Conservation (phyloP, 2,113 vertebrate genomes). For the Synodontis membranacea region DNA sequence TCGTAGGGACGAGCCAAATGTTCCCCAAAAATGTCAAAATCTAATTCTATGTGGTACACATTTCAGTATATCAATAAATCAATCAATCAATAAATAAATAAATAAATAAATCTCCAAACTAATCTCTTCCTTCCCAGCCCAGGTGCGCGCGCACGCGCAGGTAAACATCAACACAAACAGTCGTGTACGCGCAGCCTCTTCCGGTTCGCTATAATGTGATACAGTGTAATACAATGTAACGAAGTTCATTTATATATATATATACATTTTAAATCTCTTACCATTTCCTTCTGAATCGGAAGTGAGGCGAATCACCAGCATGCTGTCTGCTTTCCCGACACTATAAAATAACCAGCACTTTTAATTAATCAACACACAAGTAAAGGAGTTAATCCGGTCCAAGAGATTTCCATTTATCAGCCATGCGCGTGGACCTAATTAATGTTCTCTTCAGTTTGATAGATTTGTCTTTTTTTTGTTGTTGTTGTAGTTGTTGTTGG, state of each 20-base stretch:
- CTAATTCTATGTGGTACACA: neutral
- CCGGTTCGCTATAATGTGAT: no score
- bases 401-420: neutral
- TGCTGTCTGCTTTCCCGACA: slow-evolving; percentile 43
- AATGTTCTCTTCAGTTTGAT: neutral
- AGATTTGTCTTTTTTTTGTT: no score
- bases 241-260: no score
- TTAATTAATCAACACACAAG: slow-evolving; percentile 7
- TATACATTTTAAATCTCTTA: slow-evolving; percentile 28
- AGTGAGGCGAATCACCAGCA: slow-evolving; percentile 59
- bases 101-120: neutral
- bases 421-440: neutral
- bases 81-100: neutral
- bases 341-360: neutral
- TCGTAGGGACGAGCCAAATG: neutral
- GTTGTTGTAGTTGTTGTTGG: no score
- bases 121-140: neutral
- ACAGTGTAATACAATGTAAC: no score
- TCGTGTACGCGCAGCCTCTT: no score
- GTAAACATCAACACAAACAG: neutral
- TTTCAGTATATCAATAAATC: neutral
- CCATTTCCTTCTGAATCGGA: slow-evolving; percentile 63
- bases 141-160: neutral
- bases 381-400: neutral
- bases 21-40: neutral